Evolutionary conservation across 2,113 vertebrate genomes (phyloP).

Genomic region (Apaloderma vittatum): DNA sequence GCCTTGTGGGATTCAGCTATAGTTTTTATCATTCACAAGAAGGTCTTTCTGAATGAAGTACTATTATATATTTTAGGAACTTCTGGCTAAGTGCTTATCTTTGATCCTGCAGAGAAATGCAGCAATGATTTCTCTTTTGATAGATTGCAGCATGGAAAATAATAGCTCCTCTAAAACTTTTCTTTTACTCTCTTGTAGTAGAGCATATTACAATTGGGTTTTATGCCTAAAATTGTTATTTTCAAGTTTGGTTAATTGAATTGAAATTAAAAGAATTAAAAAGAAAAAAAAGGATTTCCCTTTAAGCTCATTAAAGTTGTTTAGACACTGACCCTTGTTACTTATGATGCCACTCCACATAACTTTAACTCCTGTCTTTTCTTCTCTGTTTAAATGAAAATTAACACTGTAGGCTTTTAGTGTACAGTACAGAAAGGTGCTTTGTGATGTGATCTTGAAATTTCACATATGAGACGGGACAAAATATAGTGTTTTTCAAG

Average conservation of each 20-base stretch:
- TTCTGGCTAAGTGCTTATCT: neutral
- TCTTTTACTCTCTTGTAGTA: neutral
- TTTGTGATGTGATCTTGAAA: neutral
- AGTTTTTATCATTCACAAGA: neutral
- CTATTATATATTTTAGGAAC: neutral
- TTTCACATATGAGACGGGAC: neutral
- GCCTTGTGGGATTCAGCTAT: neutral
- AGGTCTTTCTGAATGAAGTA: neutral
- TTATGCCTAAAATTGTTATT: neutral
- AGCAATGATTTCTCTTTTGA: neutral
- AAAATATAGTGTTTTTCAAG: neutral
- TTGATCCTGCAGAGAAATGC: neutral
- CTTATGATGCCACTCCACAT: neutral
- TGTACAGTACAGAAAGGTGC: neutral
- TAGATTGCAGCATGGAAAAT: neutral
- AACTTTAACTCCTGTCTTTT: neutral
- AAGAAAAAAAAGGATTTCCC: neutral
- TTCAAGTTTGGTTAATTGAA: neutral
- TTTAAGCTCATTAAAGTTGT: neutral
- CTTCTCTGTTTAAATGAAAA: neutral
- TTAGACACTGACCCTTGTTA: neutral
- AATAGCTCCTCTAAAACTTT: neutral
- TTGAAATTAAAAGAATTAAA: neutral
- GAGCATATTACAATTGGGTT: accelerated
- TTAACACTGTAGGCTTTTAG: neutral